Evolutionary conservation across 2,113 vertebrate genomes (phyloP).

Genomic region (Oriolus oriolus): DNA sequence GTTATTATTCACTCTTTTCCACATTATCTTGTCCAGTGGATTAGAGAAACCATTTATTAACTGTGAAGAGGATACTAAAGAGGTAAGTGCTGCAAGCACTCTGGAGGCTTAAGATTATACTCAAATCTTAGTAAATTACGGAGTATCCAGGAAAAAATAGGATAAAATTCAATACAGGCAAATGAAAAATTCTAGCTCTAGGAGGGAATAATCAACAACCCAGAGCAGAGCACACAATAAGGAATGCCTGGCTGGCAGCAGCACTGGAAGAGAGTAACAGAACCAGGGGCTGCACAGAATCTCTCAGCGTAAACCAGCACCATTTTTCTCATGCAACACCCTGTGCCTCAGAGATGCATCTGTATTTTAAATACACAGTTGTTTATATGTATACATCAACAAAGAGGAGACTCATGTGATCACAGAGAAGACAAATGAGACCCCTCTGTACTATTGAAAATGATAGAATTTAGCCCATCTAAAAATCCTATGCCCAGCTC

Average conservation of each 20-base stretch:
- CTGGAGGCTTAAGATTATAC: not conserved
- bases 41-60: conserved; percentile 43
- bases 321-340: not conserved
- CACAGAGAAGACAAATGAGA: not conserved
- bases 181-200: conserved; percentile 31
- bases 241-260: not conserved
- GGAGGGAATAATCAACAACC: conserved; percentile 19
- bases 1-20: not conserved
- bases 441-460: not conserved
- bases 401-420: not conserved
- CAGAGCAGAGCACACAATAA: not conserved
- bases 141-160: not conserved
- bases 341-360: not conserved
- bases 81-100: conserved; percentile 10
- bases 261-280: not conserved
- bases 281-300: not conserved
- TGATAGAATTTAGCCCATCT: not conserved
- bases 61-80: conserved; percentile 27
- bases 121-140: conserved; percentile 30
- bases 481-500: not conserved
- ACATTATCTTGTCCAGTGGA: conserved; percentile 22
- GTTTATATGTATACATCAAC: not conserved
- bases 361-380: not conserved
- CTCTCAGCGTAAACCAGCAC: not conserved
- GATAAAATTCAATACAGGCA: conserved; percentile 21